Evolutionary conservation across 2,113 vertebrate species (phyloP).

Genomic region (Albula glossodonta): DNA sequence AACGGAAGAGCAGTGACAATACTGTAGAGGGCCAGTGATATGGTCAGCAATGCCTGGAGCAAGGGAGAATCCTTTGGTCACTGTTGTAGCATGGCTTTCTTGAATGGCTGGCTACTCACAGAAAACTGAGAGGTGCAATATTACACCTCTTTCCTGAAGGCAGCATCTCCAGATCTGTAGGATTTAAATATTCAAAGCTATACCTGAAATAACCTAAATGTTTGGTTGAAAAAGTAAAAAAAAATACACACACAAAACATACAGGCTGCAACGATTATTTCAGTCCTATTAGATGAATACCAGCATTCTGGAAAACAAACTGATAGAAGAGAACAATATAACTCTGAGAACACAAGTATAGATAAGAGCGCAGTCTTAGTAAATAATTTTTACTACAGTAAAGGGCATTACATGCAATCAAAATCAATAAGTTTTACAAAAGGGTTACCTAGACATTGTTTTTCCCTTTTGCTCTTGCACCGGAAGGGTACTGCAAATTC

Average conservation of each 20-base stretch:
- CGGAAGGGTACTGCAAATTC: no score
- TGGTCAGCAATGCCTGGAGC: neutral
- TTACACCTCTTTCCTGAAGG: neutral
- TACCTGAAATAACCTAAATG: neutral
- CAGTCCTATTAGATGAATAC: neutral
- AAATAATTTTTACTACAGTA: no score
- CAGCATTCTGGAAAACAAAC: neutral
- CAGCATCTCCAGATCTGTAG: neutral
- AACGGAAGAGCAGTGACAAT: neutral
- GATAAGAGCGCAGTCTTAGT: no score
- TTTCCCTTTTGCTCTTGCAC: no score
- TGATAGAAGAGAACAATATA: neutral
- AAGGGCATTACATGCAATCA: no score
- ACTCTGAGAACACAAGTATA: no score
- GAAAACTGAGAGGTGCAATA: neutral
- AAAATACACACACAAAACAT: neutral
- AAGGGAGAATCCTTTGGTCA: neutral
- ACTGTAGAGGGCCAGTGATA: neutral
- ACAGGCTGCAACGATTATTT: neutral
- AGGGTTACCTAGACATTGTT: no score
- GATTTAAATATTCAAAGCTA: neutral
- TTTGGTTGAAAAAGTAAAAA: neutral
- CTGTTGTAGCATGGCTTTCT: neutral
- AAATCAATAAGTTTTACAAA: no score
- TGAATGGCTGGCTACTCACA: neutral